A percentile compares a stretch with the other conserved stretches of the same genome.
Evolutionary conservation across 2,888 invertebrate genomes (phyloP).

Genomic region (Orthonevra nobilis): DNA sequence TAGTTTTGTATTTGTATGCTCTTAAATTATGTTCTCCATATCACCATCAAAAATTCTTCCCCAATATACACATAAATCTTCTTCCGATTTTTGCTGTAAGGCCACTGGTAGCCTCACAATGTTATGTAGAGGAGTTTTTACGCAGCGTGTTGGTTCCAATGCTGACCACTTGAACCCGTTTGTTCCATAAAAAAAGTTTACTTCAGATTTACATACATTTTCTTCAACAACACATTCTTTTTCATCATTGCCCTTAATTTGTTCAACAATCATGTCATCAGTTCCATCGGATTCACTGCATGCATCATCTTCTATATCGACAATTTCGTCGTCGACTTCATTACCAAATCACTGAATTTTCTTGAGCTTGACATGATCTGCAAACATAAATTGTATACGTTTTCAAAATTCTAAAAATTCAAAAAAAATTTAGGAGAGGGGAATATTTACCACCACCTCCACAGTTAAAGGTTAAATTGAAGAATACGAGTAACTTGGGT

Average conservation of each 20-base stretch:
- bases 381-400: conserved; percentile 40
- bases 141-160: no score
- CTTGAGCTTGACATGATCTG: conserved; percentile 54
- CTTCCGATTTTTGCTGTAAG: not conserved
- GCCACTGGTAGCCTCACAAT: no score
- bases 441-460: no score
- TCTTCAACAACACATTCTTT: conserved; percentile 28
- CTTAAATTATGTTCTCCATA: conserved; percentile 25
- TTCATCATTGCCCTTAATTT: conserved; percentile 41
- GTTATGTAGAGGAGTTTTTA: conserved; percentile 6
- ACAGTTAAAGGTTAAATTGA: no score
- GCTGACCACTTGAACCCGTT: conserved; percentile 24
- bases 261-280: conserved; percentile 39
- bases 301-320: conserved; percentile 45
- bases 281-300: conserved; percentile 32
- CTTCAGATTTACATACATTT: conserved; percentile 11
- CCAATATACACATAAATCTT: conserved; percentile 17
- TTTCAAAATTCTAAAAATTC: no score
- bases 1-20: conserved; percentile 17
- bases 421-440: no score
- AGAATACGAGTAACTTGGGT: no score
- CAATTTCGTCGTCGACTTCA: conserved; percentile 56
- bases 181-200: conserved; percentile 34
- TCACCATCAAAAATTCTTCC: conserved; percentile 22
- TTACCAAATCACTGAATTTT: conserved; percentile 42